A percentile compares a stretch with the other conserved stretches of the same genome.
Conservation (phyloP, 2,797 vertebrate species). For the Alectoris magna region DNA sequence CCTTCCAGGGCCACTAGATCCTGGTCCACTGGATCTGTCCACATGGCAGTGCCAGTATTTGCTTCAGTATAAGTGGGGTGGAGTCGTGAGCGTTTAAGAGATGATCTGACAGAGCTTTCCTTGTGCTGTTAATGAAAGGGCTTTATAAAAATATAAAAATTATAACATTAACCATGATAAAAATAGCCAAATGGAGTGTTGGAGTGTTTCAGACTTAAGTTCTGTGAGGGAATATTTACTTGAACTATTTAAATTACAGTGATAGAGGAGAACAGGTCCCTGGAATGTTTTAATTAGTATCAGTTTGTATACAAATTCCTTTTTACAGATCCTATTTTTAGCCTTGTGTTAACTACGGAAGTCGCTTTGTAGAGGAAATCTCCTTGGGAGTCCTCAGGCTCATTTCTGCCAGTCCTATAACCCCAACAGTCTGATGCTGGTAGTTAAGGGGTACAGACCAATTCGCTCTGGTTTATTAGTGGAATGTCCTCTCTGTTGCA, state of each 20-base stretch:
- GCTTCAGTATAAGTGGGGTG: not conserved
- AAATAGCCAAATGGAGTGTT: not conserved
- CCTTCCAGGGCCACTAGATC: not conserved
- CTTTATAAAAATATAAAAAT: not conserved
- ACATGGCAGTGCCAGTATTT: not conserved
- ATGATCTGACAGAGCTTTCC: not conserved
- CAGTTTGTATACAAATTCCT: slow-evolving; percentile 15
- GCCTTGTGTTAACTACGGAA: slow-evolving; percentile 27
- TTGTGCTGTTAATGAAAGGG: not conserved
- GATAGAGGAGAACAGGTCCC: not conserved
- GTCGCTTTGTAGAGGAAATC: slow-evolving; percentile 25
- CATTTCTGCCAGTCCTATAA: not conserved
- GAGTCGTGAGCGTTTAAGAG: not conserved
- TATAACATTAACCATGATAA: not conserved
- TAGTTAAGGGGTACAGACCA: not conserved
- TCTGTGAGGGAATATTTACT: not conserved
- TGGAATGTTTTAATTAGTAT: slow-evolving; percentile 33
- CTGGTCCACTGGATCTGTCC: not conserved
- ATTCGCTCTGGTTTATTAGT: not conserved
- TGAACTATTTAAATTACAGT: not conserved
- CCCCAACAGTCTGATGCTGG: not conserved
- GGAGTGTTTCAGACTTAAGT: not conserved
- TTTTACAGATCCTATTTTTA: slow-evolving; percentile 35
- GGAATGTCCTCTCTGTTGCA: not conserved
- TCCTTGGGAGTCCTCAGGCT: not conserved